phyloP scores from a whole-genome alignment of 1,140 invertebrate genomes.

The Procambarus clarkii region DNA sequence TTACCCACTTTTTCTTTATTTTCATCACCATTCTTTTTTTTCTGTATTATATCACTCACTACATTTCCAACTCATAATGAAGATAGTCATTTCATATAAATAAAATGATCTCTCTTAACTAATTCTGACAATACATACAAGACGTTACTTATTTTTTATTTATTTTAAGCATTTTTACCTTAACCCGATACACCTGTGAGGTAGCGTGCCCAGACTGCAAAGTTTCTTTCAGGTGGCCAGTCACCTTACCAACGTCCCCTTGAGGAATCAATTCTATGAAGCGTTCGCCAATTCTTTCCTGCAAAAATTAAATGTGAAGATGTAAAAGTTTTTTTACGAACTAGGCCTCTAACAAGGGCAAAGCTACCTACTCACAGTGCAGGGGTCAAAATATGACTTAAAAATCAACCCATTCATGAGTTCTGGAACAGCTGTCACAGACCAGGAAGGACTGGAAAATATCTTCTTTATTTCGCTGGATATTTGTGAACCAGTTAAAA shows the following conservation, averaged over 20 bases:
- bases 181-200: constrained; percentile 57
- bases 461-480: too few relatives aligned
- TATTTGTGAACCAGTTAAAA: too few relatives aligned
- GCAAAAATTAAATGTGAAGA: background rate
- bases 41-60: too few relatives aligned
- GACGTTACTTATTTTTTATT: too few relatives aligned
- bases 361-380: too few relatives aligned
- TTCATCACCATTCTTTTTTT: too few relatives aligned
- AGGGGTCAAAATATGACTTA: background rate
- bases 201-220: constrained; percentile 54
- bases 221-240: constrained; percentile 55
- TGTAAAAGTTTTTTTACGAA: background rate
- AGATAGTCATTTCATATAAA: background rate
- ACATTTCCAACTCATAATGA: too few relatives aligned
- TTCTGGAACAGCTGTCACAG: too few relatives aligned
- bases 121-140: too few relatives aligned
- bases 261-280: constrained; percentile 36
- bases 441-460: too few relatives aligned
- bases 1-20: too few relatives aligned
- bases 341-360: too few relatives aligned
- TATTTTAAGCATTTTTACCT: constrained; percentile 20
- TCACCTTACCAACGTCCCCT: constrained; percentile 55
- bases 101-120: background rate
- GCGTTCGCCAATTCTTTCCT: constrained; percentile 56
- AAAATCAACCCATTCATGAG: background rate